These are phyloP conservation scores for Rattus rattus DNA, from an alignment of 2,113 vertebrate species.

Conservation along the genomic window DNA sequence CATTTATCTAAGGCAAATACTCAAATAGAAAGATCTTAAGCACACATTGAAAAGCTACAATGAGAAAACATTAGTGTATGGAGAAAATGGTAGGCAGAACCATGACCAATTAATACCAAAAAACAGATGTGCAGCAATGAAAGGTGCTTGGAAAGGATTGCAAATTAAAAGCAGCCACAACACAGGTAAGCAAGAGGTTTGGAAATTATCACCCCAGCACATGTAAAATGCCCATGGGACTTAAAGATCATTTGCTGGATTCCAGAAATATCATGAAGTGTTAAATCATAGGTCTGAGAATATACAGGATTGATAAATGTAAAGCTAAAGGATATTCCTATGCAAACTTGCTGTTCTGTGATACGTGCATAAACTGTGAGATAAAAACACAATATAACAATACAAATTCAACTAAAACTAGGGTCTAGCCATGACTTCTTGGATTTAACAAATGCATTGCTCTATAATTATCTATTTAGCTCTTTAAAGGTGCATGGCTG, in stretches of 20 bases:
- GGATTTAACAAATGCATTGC: conserved; percentile 36
- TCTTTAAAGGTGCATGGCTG: conserved; percentile 21
- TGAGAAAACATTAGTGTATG: neutral
- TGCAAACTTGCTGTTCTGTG: neutral
- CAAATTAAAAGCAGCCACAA: conserved; percentile 56
- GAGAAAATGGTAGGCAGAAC: conserved; percentile 14
- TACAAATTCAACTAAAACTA: conserved; percentile 24
- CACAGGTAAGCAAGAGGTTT: conserved; percentile 27
- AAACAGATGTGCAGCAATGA: conserved; percentile 29
- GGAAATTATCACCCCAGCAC: neutral
- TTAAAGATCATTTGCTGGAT: conserved; percentile 34
- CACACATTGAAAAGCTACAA: conserved; percentile 36
- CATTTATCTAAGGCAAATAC: neutral
- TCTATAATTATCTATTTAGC: conserved; percentile 36
- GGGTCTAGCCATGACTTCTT: neutral
- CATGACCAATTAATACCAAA: conserved; percentile 47
- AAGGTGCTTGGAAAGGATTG: neutral
- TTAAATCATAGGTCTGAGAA: neutral
- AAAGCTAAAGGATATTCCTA: neutral
- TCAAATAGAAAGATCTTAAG: conserved; percentile 9
- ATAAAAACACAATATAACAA: conserved; percentile 34
- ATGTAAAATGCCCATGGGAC: conserved; percentile 14
- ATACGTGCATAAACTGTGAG: neutral
- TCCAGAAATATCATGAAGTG: conserved; percentile 34
- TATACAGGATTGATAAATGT: conserved; percentile 9